Evolutionary conservation across 2,888 invertebrate genomes (phyloP).

Genomic region (Sinotaia quadrata): DNA sequence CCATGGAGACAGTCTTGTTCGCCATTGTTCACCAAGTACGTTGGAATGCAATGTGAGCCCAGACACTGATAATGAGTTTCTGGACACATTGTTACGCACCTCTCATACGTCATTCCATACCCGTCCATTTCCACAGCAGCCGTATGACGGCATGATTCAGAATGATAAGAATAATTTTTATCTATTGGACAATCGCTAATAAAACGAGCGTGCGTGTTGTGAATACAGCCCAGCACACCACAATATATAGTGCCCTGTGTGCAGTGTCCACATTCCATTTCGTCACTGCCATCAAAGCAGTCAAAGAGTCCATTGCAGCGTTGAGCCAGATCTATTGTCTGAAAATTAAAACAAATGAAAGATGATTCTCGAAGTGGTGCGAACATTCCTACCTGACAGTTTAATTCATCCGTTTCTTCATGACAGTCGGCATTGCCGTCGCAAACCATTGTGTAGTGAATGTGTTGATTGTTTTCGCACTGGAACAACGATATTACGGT

Average conservation of each 20-base stretch:
- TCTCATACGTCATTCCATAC: conserved; percentile 25
- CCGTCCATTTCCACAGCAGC: conserved; percentile 26
- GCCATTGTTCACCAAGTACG: conserved; percentile 30
- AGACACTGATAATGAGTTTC: conserved; percentile 21
- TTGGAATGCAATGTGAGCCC: conserved; percentile 27
- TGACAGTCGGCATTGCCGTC: no score
- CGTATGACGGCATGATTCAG: neutral
- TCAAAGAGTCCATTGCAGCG: conserved; percentile 48
- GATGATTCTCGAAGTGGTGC: no score
- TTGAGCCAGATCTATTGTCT: no score
- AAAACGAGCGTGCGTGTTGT: neutral
- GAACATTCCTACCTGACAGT: no score
- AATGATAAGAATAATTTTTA: neutral
- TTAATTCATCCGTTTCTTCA: no score
- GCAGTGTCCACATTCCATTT: conserved; percentile 34
- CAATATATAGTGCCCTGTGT: conserved; percentile 5
- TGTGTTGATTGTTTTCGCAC: no score
- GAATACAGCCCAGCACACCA: neutral
- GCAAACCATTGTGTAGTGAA: no score
- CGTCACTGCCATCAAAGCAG: conserved; percentile 57
- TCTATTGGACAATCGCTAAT: neutral
- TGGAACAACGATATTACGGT: no score
- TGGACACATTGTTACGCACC: neutral
- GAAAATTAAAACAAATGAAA: no score
- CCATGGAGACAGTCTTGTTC: conserved; percentile 28